Base-by-base conservation (phyloP, 2,113 vertebrate genomes). In the Megaptera novaeangliae region DNA sequence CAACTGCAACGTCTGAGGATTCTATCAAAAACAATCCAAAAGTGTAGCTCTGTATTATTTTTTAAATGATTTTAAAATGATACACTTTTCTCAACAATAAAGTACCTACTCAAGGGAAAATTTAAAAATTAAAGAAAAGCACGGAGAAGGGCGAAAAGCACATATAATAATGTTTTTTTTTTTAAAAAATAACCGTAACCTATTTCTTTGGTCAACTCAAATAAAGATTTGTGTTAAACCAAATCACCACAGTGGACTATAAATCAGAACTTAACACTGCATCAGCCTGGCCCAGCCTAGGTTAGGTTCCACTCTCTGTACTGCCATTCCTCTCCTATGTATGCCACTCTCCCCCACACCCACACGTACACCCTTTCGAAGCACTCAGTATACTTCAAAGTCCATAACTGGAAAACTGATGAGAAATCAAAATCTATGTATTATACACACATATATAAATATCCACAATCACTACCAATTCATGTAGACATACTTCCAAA, bases 1-100 rank as follows among this genome's bases (percentile, higher is more conserved):
- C 96, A 99, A 34, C 97, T 99, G 99, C 68, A 99, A 98, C 25
- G 99, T 99, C 97, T 99, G 99, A 18, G 99, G 99, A 64, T 99
- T 99, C 99, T 99, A 95, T 31, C 94, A 97, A 81, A 34, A 64
- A 89, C 55, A 96, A 72, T 39, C 0, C 59, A 94, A 57, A 88
- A 3, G 15, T 31, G 15, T 17, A 95, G 69, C 29, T 95, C n/a
- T 87, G 39, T 41, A 64, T 52, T 74, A 71, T 57, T 71, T 71
- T 92, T 77, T 44, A 91, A 82, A 49, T 41, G 34, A 74, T 29
- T 49, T 49, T 46, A 21, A 89, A 83, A 75, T 49, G 20, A 61
- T 4, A 64, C 12, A 84, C 63, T 95, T 95, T 84, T 64, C 31
- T 83, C 31, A 90, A 17, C 63, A 91, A 94, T 27, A 87, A 91